Base-by-base conservation (phyloP, 2,888 invertebrate species). In the Eumerus sabulonum region DNA sequence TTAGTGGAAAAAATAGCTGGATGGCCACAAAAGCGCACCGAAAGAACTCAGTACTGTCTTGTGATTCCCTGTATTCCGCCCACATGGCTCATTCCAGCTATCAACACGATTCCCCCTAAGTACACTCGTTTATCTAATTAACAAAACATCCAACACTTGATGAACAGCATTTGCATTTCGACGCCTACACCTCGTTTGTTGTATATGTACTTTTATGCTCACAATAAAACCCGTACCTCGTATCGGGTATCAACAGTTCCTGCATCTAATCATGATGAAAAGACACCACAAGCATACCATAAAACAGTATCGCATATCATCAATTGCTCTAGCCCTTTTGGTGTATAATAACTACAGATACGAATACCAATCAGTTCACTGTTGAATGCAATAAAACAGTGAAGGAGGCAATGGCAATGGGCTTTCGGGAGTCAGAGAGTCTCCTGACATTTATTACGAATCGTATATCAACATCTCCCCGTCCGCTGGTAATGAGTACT, bases 281-380 rank as follows among this genome's bases (percentile, higher is more conserved):
- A 27, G 27, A 27, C 7, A 27, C 50, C 7, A 27, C 50, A 36
- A 42, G 66, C 38, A 66, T n/a, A 27, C 40, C 72, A 72, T 77
- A 73, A 76, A 73, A 72, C 14, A 17, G 57, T 77, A 67, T 73
- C 77, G 47, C 66, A 73, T 77, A 72, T 72, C 76, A 72, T 76
- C 66, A 77, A 72, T 66, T 66, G 40, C 27, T 27, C 17, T 45
- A 40, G 51, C 27, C 64, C 27, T 27, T 7, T 64, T 70, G 70
- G 70, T 70, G 51, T 59, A 57, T n/a, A n/a, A n/a, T n/a, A n/a
- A n/a, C n/a, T n/a, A n/a, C 38, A n/a, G 14, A 5, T 7, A 19
- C 44, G 47, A 16, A 12, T 18, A 27, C 27, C 27, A 27, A 27
- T 27, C 27, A 27, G 27, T 27, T 7, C 27, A 54, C 40, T 50